Base-by-base conservation (phyloP, 2,797 vertebrate genomes). In the Glyptemys insculpta region DNA sequence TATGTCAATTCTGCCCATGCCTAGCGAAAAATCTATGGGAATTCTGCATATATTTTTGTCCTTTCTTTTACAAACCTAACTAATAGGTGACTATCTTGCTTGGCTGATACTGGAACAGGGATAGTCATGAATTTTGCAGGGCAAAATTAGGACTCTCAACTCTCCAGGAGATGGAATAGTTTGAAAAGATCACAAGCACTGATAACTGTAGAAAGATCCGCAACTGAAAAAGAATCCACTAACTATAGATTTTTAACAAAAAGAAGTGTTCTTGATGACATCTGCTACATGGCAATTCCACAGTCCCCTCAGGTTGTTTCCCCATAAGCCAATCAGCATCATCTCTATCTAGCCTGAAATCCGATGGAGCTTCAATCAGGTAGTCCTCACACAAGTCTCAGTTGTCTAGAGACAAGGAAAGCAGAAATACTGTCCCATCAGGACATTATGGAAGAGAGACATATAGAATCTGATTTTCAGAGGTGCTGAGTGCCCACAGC, bases 61-160 rank as follows among this genome's bases (percentile, higher is more conserved):
- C 37, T 8, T 49, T 92, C 15, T 52, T 95, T 96, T 95, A 95
- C 93, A 90, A 91, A 92, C 19, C 80, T 89, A 97, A 93, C 89
- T 95, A 91, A 91, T 97, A 97, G 94, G 81, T 90, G 86, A 95
- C 7, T 93, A 90, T 91, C 47, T 92, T 90, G 8, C 82, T 95
- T 96, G 91, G 16, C 49, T 94, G 56, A 47, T 83, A 54, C 19
- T 29, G 19, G 23, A 86, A 34, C 12, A 92, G 88, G 59, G 65
- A n/a, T 93, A 16, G 62, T 83, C 93, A 83, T 12, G 91, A 56
- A 3, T 72, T 21, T 93, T 59, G 18, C 5, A 9, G n/a, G n/a
- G 19, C 21, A 72, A 72, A 47, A 81, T 0, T 82, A 44, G 59
- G 74, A 7, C 54, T 92, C 79, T 91, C 91, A 52, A 34, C 85